Evolutionary conservation across 2,888 invertebrate genomes (phyloP), one percentile per base, ranked within the genome.

Genomic region (Scaptodrosophila latifasciaeformis): DNA sequence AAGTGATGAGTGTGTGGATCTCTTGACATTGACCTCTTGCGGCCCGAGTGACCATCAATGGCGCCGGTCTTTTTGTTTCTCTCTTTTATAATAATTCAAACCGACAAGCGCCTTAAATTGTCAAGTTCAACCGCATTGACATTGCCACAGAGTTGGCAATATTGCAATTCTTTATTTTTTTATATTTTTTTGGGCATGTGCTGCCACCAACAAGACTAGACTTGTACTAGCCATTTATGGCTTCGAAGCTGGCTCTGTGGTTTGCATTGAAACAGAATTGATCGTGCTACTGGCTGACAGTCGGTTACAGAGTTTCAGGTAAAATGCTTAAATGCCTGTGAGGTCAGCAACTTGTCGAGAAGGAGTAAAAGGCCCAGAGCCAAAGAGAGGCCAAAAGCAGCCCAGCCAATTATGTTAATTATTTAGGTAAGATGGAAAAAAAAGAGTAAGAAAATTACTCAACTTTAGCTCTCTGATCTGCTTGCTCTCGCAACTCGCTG

Each of bases 151-250:
- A 24, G 24, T 7, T 54, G 68, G 57, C 71, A 71, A 59, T 78
- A 78, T 78, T 78, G 71, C 65, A 71, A 76, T 7, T 35, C 15
- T 12, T 1, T 1, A 7, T 1, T 13, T 2, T 35, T 3, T 34
- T 12, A 4, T 10, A 13, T 5, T 35, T n/a, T 13, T 17, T 37
- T 13, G 13, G 4, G 13, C 15, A 37, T 17, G 3, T 13, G 37
- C 17, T 37, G 13, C 17, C 24, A 24, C 24, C 31, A 10, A 31
- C 31, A 54, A 50, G 70, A 62, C 68, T 75, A 66, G 80, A 77
- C 77, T 75, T 67, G 80, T 74, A 70, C 70, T 75, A 70, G 66
- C 75, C 75, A 72, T 80, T 77, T 75, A 75, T 75, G 75, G 75
- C 75, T 75, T 75, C 80, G 65, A 78, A 56, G 62, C 53, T 39